These are phyloP conservation scores for Gobius niger DNA, from an alignment of 2,113 vertebrate genomes.

Conservation along the genomic window DNA sequence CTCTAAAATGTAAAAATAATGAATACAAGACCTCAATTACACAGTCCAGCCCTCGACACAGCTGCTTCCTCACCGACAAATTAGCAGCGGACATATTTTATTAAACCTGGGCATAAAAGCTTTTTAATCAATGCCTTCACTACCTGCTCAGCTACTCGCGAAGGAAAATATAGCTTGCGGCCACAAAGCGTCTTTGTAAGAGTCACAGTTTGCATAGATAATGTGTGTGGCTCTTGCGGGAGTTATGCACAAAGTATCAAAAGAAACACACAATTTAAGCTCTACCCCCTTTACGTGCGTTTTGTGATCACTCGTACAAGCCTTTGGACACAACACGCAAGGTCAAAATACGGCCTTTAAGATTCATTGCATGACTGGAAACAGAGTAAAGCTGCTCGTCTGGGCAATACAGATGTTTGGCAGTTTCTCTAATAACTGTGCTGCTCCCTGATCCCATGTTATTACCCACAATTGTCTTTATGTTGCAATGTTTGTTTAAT, in stretches of 20 bases:
- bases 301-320: constrained; percentile 1
- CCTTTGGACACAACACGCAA: background rate
- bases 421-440: background rate
- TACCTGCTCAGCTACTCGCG: constrained; percentile 1
- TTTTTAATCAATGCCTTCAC: background rate
- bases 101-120: constrained; percentile 12
- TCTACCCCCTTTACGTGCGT: background rate
- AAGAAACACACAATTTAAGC: background rate
- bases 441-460: too few relatives aligned
- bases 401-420: background rate
- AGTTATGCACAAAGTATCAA: constrained; percentile 12
- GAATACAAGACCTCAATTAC: constrained; percentile 24
- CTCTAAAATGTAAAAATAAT: constrained; percentile 32
- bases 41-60: constrained; percentile 2
- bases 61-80: constrained; percentile 14
- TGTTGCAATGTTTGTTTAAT: too few relatives aligned
- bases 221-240: constrained; percentile 1
- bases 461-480: too few relatives aligned
- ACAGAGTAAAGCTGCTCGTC: background rate
- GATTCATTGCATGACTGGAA: background rate
- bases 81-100: constrained; percentile 20
- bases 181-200: background rate
- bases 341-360: background rate
- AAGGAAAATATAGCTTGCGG: background rate
- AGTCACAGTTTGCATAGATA: background rate